Base-by-base conservation (phyloP, 2,888 invertebrate genomes). In the Serrognathus titanus region DNA sequence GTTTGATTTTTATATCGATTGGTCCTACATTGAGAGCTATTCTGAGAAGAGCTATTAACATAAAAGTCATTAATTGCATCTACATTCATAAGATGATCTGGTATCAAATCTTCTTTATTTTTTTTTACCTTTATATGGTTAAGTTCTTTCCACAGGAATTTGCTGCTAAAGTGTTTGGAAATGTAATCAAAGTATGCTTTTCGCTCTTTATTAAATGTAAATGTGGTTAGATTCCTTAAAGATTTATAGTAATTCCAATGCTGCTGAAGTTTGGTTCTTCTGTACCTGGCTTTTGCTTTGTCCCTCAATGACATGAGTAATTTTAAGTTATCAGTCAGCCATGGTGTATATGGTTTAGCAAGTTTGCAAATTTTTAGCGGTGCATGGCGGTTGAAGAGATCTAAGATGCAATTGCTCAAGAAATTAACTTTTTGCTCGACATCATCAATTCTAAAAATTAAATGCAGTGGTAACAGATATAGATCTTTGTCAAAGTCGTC, bases 291-390 rank as follows among this genome's bases (percentile, higher is more conserved):
- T 11, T 35, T 9, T 9, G 45, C 51, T 20, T 51, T 51, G 31
- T 51, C 41, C n/a, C 51, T 8, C 35, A 51, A 13, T 20, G 20
- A 12, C 24, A 46, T 45, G 11, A 52, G 12, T 10, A 52, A 45
- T 45, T 46, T 52, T 5, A 52, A 31, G 8, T 52, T 52, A 12
- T 52, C 36, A n/a, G 52, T 52, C 45, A 52, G 20, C 37, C 45
- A 52, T 11, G 46, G 43, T 9, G 37, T 12, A 6, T 12, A 36
- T 11, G 52, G 45, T 24, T 35, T 52, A 8, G 52, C 46, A 45
- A 35, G 46, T 24, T 36, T 46, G n/a, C 31, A 31, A 9, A 11
- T 52, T 10, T 31, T 10, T 10, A 45, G 8, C 11, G 52, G 52
- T 11, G 45, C 52, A n/a, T 45, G 45, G 9, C n/a, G 43, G 35